These are phyloP conservation scores for Trichosurus vulpecula DNA, from an alignment of 2,797 vertebrate species.

Conservation along the genomic window DNA sequence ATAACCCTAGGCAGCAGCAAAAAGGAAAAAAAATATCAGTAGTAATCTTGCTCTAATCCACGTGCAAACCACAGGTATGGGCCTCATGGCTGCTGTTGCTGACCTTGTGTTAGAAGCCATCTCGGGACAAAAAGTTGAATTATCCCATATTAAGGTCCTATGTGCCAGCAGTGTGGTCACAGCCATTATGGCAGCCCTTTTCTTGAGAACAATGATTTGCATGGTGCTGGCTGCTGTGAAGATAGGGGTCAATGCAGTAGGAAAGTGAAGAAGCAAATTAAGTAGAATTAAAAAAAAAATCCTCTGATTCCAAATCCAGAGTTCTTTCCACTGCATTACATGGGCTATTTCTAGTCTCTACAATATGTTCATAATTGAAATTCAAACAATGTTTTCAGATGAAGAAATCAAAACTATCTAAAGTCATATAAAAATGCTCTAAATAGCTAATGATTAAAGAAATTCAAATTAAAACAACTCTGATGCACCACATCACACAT, in stretches of 20 bases:
- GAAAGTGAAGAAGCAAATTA: background rate
- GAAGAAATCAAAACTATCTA: background rate
- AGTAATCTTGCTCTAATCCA: background rate
- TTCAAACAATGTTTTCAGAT: background rate
- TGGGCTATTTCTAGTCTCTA: background rate
- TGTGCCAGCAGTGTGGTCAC: background rate
- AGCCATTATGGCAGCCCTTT: background rate
- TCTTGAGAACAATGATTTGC: background rate
- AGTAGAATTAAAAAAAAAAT: background rate
- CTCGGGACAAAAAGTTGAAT: background rate
- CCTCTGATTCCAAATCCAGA: background rate
- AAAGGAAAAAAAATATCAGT: background rate
- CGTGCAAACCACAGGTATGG: background rate
- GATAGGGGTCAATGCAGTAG: background rate
- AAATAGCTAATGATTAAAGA: background rate
- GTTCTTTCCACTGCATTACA: background rate
- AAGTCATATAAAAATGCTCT: background rate
- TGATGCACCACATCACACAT: background rate
- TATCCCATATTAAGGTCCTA: background rate
- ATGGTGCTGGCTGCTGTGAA: background rate
- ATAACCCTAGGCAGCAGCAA: background rate
- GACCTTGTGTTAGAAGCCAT: background rate
- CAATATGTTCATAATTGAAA: background rate
- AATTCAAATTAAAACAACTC: background rate
- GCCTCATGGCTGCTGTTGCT: background rate